A percentile compares a stretch with the other conserved stretches of the same genome.
phyloP scores from a whole-genome alignment of 1,140 invertebrate genomes.

The Lepeophtheirus salmonis region DNA sequence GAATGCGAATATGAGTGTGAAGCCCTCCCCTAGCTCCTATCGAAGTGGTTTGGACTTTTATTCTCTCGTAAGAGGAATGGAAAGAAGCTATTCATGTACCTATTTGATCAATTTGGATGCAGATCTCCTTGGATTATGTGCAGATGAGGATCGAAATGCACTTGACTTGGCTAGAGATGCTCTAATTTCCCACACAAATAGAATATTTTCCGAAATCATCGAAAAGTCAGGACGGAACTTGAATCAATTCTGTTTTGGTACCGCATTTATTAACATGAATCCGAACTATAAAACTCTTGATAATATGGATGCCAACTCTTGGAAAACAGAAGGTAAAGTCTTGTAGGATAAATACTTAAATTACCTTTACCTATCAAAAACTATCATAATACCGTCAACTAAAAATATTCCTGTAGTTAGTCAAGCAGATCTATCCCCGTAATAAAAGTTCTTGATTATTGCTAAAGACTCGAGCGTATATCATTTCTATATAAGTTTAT shows the following conservation, averaged over 20 bases:
- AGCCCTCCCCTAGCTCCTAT: not conserved
- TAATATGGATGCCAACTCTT: slow-evolving; percentile 8
- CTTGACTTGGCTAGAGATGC: slow-evolving; percentile 3
- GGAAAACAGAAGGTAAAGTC: slow-evolving; percentile 14
- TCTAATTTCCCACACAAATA: slow-evolving; percentile 6
- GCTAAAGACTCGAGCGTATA: no score
- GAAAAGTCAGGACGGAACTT: slow-evolving; percentile 3
- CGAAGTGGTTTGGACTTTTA: slow-evolving; percentile 12
- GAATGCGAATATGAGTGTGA: not conserved
- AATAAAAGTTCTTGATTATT: no score
- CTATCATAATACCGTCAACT: no score
- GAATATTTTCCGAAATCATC: not conserved
- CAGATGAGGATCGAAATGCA: not conserved
- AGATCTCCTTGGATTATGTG: slow-evolving; percentile 5
- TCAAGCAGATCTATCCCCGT: no score
- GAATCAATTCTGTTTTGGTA: slow-evolving; percentile 11
- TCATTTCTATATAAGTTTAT: no score
- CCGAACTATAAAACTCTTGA: slow-evolving; percentile 6
- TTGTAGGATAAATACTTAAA: no score
- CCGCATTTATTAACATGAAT: slow-evolving; percentile 6
- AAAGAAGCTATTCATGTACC: slow-evolving; percentile 13
- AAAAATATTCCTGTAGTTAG: no score
- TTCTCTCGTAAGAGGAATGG: slow-evolving; percentile 4
- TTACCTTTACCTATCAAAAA: no score
- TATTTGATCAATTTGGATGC: slow-evolving; percentile 14